phyloP scores from a whole-genome alignment of 2,113 vertebrate species.

The Reinhardtius hippoglossoides region DNA sequence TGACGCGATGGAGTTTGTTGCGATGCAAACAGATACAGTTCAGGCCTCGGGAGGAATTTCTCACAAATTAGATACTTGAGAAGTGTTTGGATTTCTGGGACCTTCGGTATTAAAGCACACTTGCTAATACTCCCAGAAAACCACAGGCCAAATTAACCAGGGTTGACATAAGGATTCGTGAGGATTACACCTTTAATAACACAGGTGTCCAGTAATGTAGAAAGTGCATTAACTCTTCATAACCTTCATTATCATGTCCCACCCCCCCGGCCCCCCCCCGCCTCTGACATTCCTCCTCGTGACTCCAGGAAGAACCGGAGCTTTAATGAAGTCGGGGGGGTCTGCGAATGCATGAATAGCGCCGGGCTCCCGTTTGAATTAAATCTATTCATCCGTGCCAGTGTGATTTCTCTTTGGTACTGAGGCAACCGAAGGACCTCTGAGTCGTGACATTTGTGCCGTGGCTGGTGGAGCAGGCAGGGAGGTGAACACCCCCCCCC shows the following conservation, averaged over 20 bases:
- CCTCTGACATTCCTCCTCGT: constrained; percentile 52
- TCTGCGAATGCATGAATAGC: constrained; percentile 59
- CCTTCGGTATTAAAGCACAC: neutral
- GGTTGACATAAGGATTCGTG: neutral
- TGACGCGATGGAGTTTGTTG: too few relatives aligned
- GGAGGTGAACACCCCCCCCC: constrained; percentile 37
- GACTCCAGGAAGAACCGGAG: constrained; percentile 46
- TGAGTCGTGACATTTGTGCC: constrained; percentile 71
- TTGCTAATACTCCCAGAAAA: neutral
- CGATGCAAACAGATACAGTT: neutral
- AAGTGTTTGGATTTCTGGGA: neutral
- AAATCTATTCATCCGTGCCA: constrained; percentile 69
- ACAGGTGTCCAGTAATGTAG: constrained; percentile 17
- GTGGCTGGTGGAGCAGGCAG: constrained; percentile 57
- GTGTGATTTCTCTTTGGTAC: constrained; percentile 67
- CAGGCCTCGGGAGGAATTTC: neutral
- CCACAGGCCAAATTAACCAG: neutral
- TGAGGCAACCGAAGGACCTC: constrained; percentile 45
- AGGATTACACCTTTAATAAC: constrained; percentile 24
- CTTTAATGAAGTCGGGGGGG: constrained; percentile 67
- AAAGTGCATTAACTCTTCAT: constrained; percentile 62
- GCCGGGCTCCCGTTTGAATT: constrained; percentile 66
- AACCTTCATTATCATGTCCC: constrained; percentile 54
- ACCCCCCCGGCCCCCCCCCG: constrained; percentile 3
- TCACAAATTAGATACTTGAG: neutral